Base-by-base conservation (phyloP, 2,888 invertebrate genomes). In the Actias luna region DNA sequence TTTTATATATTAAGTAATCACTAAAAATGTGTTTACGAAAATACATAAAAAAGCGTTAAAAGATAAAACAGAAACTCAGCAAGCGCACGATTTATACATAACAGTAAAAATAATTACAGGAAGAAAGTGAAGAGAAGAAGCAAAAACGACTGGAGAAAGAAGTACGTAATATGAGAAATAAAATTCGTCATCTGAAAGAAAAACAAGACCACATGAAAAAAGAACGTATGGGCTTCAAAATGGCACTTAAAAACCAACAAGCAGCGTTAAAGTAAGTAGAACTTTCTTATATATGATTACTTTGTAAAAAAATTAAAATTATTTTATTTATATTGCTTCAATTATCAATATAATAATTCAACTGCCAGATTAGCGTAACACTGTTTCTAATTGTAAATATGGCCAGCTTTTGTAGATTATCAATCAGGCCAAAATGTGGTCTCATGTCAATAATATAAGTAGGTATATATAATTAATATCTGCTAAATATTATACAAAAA, bases 161-260 rank as follows among this genome's bases (percentile, higher is more conserved):
- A 88, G 93, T 83, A 85, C 95, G 87, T 83, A 94, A 87, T 92
- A 94, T 84, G 94, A 94, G 69, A 93, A 96, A 82, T 94, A 96
- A 87, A 93, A 95, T 78, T 92, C 94, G 86, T 89, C 95, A 84
- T 88, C 93, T 77, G 93, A 95, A 84, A 86, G 96, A 83, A 94
- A 97, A 91, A 85, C 97, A 77, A 94, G 96, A 91, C 88, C 96
- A 95, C 66, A 96, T 97, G 73, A 95, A 95, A 77, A 95, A 95
- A 79, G 98, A 98, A 77, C 93, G 97, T 67, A 93, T 95, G 77
- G 96, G 94, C 16, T 93, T 97, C 63, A 96, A 96, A 75, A 95
- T 96, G 79, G 95, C 96, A 63, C 95, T 97, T 80, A 97, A 96
- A 77, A 97, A 96, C 78, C 95, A 97, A 82, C 97, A 97, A 74